Percentiles rank a stretch among this genome's conserved stretches.
Conservation (phyloP, 2,888 invertebrate species). For the Rhogogaster chlorosoma region DNA sequence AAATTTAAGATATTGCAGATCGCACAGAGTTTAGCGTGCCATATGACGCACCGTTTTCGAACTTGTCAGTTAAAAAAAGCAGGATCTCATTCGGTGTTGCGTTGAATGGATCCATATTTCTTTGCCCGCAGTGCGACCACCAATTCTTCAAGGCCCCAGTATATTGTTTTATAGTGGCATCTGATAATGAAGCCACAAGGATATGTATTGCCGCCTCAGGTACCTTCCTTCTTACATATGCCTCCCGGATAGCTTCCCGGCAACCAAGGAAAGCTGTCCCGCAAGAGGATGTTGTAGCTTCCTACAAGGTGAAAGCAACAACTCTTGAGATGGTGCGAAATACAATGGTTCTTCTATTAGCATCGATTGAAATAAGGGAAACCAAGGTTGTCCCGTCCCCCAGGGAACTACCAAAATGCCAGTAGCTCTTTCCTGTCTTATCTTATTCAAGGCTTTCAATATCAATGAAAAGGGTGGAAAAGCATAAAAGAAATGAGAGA, state of each 20-base stretch:
- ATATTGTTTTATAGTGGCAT: not conserved
- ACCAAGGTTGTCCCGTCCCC: conserved; percentile 50
- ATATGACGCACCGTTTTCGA: not conserved
- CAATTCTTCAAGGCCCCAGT: not conserved
- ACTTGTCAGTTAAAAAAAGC: too few relatives aligned
- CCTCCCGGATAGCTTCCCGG: conserved; percentile 63
- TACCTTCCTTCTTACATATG: conserved; percentile 53
- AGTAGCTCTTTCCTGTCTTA: conserved; percentile 45
- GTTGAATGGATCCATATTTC: not conserved
- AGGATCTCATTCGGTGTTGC: too few relatives aligned
- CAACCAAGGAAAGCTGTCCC: conserved; percentile 62
- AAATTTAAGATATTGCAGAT: too few relatives aligned
- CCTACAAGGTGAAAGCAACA: conserved; percentile 62
- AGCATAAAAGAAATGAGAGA: not conserved
- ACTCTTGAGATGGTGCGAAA: conserved; percentile 60
- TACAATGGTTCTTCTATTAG: conserved; percentile 52
- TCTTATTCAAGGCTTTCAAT: conserved; percentile 52
- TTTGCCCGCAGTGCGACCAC: not conserved
- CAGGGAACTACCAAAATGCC: conserved; percentile 53
- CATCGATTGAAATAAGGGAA: conserved; percentile 38
- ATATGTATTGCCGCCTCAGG: conserved; percentile 53
- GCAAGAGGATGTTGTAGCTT: conserved; percentile 59
- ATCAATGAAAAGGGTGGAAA: conserved; percentile 52
- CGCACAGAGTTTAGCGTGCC: not conserved
- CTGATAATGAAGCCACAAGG: not conserved